A percentile compares a stretch with the other conserved stretches of the same genome.
phyloP scores from a whole-genome alignment of 2,888 invertebrate genomes.

The Philopedon plagiatum region DNA sequence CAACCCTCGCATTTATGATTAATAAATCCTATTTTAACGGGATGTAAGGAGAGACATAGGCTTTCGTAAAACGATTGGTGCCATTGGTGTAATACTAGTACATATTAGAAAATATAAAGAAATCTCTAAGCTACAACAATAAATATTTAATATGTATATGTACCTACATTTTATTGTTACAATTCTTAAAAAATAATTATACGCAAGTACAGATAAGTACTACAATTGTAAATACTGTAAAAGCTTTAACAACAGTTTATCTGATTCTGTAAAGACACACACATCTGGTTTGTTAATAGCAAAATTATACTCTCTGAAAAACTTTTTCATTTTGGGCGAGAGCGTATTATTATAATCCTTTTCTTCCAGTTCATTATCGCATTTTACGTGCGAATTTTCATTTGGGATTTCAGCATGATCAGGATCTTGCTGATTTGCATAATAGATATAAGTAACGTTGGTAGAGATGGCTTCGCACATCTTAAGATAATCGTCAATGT shows the following conservation, averaged over 20 bases:
- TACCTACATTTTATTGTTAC: no score
- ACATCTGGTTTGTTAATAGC: slow-evolving; percentile 38
- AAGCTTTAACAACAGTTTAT: slow-evolving; percentile 39
- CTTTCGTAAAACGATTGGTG: no score
- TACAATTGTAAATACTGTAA: slow-evolving; percentile 42
- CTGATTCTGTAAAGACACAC: slow-evolving; percentile 47
- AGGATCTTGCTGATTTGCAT: slow-evolving; percentile 39
- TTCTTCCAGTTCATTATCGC: slow-evolving; percentile 34
- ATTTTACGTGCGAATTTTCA: slow-evolving; percentile 40
- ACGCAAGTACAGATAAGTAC: not conserved
- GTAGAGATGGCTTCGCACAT: slow-evolving; percentile 38
- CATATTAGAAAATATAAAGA: no score
- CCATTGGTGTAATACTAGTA: no score
- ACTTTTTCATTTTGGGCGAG: not conserved
- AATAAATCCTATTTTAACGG: no score
- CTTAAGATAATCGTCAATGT: slow-evolving; percentile 46
- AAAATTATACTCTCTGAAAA: slow-evolving; percentile 31
- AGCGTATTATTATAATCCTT: slow-evolving; percentile 10
- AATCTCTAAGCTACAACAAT: no score
- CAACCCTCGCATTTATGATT: no score
- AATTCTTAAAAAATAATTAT: no score
- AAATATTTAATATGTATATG: no score
- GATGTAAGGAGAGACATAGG: no score
- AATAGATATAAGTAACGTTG: slow-evolving; percentile 47
- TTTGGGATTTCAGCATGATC: slow-evolving; percentile 49